Base-by-base conservation (phyloP, 2,797 vertebrate genomes). In the Acanthurus leucopareius region DNA sequence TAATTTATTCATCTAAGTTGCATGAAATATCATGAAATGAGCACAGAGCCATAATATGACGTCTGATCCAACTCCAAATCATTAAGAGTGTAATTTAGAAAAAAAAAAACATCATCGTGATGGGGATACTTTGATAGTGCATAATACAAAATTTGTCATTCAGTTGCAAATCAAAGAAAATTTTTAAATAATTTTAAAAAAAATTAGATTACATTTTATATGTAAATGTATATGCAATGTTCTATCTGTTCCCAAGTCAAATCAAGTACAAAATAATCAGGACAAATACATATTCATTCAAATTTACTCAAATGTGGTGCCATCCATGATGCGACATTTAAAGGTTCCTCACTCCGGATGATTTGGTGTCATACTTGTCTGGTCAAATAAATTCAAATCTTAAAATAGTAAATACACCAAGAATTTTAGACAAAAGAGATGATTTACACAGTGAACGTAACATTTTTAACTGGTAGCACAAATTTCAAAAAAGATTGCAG, bases 11-110 rank as follows among this genome's bases (percentile, higher is more conserved):
- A 49, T 10, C 1, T 49, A 15, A 11, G 15, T 53, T 57, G 40
- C 57, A 47, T 35, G 42, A 42, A 45, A 73, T 60, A 7, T 28
- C 61, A 69, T 79, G 54, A 73, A 75, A 77, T 62, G 59, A 82
- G 79, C 53, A 67, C 78, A 79, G 73, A 72, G 48, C 62, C 19
- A 14, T 20, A 35, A 25, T 49, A 69, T 48, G 17, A 53, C 3
- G 2, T 58, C 32, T 52, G 49, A 67, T 69, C 7, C 52, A 13
- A 28, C n/a, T 16, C 8, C 45, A 32, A 32, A 32, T 3, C 28
- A 32, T 4, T 32, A 32, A 32, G 28, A 32, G 28, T 32, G 28
- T 32, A 32, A 32, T 32, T 32, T 32, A 32, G 28, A 25, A 32
- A 32, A 32, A 32, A 32, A 32, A 4, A 32, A 32, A 32, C 28